Base-by-base conservation (phyloP, 2,113 vertebrate species). In the Notarius lentiginosus region DNA sequence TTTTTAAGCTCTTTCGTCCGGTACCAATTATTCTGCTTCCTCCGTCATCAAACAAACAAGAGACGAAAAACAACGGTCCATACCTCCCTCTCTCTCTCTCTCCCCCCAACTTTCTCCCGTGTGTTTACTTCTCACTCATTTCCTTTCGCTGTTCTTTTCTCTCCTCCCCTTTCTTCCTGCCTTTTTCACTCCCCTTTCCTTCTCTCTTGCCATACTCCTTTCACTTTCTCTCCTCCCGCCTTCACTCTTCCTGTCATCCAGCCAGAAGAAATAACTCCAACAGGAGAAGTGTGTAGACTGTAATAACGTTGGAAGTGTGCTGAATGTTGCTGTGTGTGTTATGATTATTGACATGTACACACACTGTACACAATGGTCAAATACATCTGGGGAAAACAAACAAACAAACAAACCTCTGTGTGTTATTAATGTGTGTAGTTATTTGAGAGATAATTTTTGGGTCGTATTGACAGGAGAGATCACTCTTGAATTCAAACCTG, bases 181-280 rank as follows among this genome's bases (percentile, higher is more conserved):
- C 20, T 61, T 56, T 15, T 15, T 17, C 92, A 92, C 15, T 11
- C 10, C 12, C 12, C 17, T 20, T 51, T 27, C 61, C 53, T 84
- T 79, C 89, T 20, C 92, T 91, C 89, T 92, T 30, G 1, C 11
- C 24, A 56, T 56, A 56, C 20, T 60, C 30, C 73, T 47, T 84
- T 79, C 89, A 1, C 92, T 91, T 89, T 60, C 58, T 60, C 4
- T 49, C 65, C 18, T 12, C 2, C 55, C 65, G 30, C 49, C 9
- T 47, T 8, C 51, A 58, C 20, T n/a, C 18, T 2, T 72, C 88
- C 61, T 61, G 87, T 83, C 88, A 93, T 92, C 92, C 91, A 90
- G 89, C 66, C 4, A 58, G 82, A 65, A 87, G 85, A 8, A 79
- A 75, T 3, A 89, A 89, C 77, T 72, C 49, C 53, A 51, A 51